A percentile compares a stretch with the other conserved stretches of the same genome.
phyloP scores from a whole-genome alignment of 2,888 invertebrate genomes.

The Argynnis bischoffii region DNA sequence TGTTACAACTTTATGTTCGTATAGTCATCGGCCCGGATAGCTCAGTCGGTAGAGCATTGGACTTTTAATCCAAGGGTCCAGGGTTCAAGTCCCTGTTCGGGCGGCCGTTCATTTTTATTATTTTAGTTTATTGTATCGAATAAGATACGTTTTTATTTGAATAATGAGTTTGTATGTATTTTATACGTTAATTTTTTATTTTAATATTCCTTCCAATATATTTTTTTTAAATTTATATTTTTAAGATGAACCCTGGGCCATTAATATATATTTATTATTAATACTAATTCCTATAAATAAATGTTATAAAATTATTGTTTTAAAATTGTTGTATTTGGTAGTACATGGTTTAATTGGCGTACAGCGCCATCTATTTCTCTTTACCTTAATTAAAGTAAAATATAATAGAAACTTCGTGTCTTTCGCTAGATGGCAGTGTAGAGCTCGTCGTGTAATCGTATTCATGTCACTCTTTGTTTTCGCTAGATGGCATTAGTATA shows the following conservation, averaged over 20 bases:
- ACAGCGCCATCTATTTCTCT: constrained; percentile 10
- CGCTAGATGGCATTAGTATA: neutral
- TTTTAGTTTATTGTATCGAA: neutral
- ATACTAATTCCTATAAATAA: too few species aligned
- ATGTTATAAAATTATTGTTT: too few species aligned
- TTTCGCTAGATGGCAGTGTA: constrained; percentile 5
- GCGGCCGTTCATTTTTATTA: constrained; percentile 52
- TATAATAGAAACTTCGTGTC: neutral
- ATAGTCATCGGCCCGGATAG: constrained; percentile 71
- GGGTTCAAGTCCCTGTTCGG: constrained; percentile 84
- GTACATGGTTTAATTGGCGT: neutral
- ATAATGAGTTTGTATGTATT: constrained; percentile 7
- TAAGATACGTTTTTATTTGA: neutral
- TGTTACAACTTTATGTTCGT: constrained; percentile 29
- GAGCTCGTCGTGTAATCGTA: too few species aligned
- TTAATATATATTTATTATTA: neutral
- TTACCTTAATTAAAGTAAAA: neutral
- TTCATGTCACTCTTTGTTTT: neutral
- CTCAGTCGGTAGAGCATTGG: constrained; percentile 84
- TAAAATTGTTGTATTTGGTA: too few species aligned
- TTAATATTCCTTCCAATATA: neutral
- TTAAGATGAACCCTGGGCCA: neutral
- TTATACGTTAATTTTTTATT: neutral
- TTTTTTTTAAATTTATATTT: neutral
- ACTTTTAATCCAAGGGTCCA: constrained; percentile 83